A percentile compares a stretch with the other conserved stretches of the same genome.
Evolutionary conservation across 2,888 invertebrate genomes (phyloP).

Genomic region (Tenthredo livida): DNA sequence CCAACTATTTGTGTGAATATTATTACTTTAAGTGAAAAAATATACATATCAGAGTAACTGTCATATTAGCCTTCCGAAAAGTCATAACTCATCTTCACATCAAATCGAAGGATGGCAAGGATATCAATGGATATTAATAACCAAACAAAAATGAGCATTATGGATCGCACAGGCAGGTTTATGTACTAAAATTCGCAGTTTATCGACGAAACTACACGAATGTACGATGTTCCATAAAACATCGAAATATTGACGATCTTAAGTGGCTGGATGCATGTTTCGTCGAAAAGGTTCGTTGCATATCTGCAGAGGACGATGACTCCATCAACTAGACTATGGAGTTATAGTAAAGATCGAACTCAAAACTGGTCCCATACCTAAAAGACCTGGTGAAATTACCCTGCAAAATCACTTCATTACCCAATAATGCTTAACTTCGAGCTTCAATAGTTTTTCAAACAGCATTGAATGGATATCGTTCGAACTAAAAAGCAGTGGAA

Average conservation of each 20-base stretch:
- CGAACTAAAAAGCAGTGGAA: neutral
- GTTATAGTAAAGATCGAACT: too few relatives aligned
- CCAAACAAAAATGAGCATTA: neutral
- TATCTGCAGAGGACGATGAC: slow-evolving; percentile 63
- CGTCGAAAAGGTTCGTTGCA: slow-evolving; percentile 66
- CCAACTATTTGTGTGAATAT: neutral
- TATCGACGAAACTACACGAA: neutral
- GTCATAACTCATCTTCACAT: neutral
- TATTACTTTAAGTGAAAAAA: neutral
- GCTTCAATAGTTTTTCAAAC: neutral
- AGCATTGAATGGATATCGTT: neutral
- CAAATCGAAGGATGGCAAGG: neutral
- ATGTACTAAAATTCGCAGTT: neutral
- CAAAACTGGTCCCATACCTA: too few relatives aligned
- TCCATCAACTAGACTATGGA: slow-evolving; percentile 34
- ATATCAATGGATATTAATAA: neutral
- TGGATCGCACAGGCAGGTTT: too few relatives aligned
- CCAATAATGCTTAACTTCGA: neutral
- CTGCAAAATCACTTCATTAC: neutral
- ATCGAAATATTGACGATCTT: too few relatives aligned
- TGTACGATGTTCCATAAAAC: too few relatives aligned
- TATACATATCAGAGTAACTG: neutral
- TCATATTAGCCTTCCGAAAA: neutral
- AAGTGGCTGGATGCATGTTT: slow-evolving; percentile 68
- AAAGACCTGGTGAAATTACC: slow-evolving; percentile 14